These are phyloP conservation scores for Ictidomys tridecemlineatus DNA, from an alignment of 2,113 vertebrate genomes.

Conservation along the genomic window DNA sequence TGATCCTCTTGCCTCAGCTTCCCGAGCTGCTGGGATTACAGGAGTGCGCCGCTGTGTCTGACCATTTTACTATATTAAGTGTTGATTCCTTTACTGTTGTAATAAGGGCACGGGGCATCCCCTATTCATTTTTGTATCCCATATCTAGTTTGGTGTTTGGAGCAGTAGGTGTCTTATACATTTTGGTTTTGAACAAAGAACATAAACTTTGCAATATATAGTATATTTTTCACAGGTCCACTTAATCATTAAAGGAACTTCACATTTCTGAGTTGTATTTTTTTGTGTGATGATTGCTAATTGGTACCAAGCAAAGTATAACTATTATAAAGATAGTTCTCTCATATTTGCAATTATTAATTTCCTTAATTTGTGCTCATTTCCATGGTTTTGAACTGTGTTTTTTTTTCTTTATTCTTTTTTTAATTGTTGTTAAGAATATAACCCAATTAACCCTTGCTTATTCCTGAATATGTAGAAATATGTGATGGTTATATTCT, in stretches of 20 bases:
- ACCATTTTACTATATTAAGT: neutral
- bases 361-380: slow-evolving; percentile 28
- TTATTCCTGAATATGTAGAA: slow-evolving; percentile 10
- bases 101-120: neutral
- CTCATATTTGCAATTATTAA: neutral
- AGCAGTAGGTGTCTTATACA: neutral
- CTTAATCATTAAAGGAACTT: neutral
- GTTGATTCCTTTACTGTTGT: neutral
- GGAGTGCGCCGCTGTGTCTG: no score
- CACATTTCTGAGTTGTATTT: neutral
- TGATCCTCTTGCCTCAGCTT: no score
- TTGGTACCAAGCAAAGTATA: slow-evolving; percentile 1
- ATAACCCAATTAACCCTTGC: neutral
- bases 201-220: neutral
- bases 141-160: neutral
- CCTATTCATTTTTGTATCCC: neutral
- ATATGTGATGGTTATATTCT: neutral
- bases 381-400: slow-evolving; percentile 19
- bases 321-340: neutral
- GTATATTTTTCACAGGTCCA: neutral
- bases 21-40: no score
- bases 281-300: neutral
- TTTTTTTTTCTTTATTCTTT: neutral
- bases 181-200: neutral
- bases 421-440: neutral